Evolutionary conservation across 2,113 vertebrate genomes (phyloP), one percentile per base, ranked within the genome.

Genomic region (Cyanoderma ruficeps): DNA sequence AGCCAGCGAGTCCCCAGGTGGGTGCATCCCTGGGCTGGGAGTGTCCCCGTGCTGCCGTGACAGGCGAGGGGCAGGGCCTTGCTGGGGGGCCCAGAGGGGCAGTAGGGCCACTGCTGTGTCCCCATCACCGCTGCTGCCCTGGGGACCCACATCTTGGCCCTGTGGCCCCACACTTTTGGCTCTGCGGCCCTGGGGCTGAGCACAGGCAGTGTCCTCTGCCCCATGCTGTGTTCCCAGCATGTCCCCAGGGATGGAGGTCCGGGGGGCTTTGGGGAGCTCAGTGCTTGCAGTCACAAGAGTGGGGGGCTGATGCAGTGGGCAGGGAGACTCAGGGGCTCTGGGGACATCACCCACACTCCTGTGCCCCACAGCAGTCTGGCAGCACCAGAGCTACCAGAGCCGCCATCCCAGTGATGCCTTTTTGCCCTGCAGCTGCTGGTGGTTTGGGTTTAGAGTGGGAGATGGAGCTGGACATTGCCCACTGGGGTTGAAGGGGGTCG

Each of bases 401-500:
- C 41, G 20, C 50, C 41, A 19, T 35, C 47, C 31, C 90, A 12
- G 27, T 4, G 69, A 37, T 42, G 49, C 16, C 6, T 65, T 61
- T 56, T 39, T 31, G 3, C 18, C 35, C 30, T 28, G 87, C 67
- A 25, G 67, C 46, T 0, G 4, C 46, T 5, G 55, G 3, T 12
- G 10, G 9, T 65, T 53, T 21, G 83, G 30, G 19, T 39, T 63
- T 59, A 60, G 68, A 61, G 25, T 37, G 50, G 42, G 46, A 81
- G 37, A 19, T 23, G 50, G 80, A 46, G 59, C 59, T 37, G 86
- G 27, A 13, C 21, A 39, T 27, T 49, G 35, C 57, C 41, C 70
- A 11, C 23, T 0, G 3, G 25, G 25, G 35, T 10, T 57, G 64
- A 11, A 74, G 18, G 15, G 42, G 37, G 12, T 27, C 0, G 0